Base-by-base conservation (phyloP, 2,113 vertebrate species). In the Muscicapa adusta region DNA sequence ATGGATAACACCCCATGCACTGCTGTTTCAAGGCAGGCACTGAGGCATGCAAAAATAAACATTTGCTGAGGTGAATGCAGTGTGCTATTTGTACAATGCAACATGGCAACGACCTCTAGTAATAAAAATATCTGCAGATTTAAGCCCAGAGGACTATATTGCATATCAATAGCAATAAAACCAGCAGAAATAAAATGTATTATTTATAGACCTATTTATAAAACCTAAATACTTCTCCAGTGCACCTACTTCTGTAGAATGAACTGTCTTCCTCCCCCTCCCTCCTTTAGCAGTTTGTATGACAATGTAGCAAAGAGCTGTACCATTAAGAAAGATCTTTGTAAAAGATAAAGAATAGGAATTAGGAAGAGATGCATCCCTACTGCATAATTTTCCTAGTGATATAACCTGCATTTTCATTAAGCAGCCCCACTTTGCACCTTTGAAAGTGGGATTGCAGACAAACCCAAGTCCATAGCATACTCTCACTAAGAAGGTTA, bases 181-280 rank as follows among this genome's bases (percentile, higher is more conserved):
- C 28, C 81, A 76, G 88, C 45, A 95, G 94, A 97, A 97, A 95
- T 88, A 93, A 95, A 96, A 96, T 97, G 84, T 95, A 97, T 97
- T 97, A 97, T 97, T 97, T 97, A 97, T 93, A 84, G 94, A 86
- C 40, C 66, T 95, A 90, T 95, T 97, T 96, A 95, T 95, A 94
- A 92, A 96, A 76, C 67, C 85, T 95, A 96, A 97, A 96, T 95
- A 95, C 86, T 92, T 84, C 47, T 91, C 67, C 77, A 79, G 75
- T 72, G 88, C 73, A 94, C 77, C 51, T 88, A 45, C 63, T 95
- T 88, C 78, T 84, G 14, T 45, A 36, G 86, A 96, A 88, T 91
- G 86, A 83, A 89, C 84, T 73, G 61, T 61, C 38, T 95, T 86
- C 14, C 29, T 92, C 62, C n/a, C 28, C 31, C 63, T 85, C 38